A percentile compares a stretch with the other conserved stretches of the same genome.
Conservation (phyloP, 2,888 invertebrate species). For the Pantelozetes paolii region DNA sequence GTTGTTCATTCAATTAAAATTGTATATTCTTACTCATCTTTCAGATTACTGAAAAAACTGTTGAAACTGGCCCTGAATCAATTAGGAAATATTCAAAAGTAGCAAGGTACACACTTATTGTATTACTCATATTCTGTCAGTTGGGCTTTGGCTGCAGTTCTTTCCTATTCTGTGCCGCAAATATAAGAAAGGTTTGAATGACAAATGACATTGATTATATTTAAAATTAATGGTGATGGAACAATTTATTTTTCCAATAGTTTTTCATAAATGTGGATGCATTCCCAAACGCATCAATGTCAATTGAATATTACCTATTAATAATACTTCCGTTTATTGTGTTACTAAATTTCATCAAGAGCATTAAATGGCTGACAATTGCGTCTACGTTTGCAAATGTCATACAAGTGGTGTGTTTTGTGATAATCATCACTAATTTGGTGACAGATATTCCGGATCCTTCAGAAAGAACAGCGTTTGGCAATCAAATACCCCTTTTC, state of each 20-base stretch:
- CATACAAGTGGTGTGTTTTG: constrained; percentile 20
- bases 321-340: constrained; percentile 32
- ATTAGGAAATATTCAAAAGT: too few relatives aligned
- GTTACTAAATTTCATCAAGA: constrained; percentile 27
- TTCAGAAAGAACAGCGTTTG: background rate
- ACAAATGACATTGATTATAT: too few relatives aligned
- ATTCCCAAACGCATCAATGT: background rate
- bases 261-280: background rate
- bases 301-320: background rate
- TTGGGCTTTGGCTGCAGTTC: too few relatives aligned
- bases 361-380: constrained; percentile 25
- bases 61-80: too few relatives aligned
- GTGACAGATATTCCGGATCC: constrained; percentile 20
- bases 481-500: constrained; percentile 33
- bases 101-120: too few relatives aligned
- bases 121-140: too few relatives aligned
- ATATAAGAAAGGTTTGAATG: too few relatives aligned
- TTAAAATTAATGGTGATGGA: too few relatives aligned
- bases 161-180: too few relatives aligned
- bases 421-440: constrained; percentile 37
- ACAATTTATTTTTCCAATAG: background rate
- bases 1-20: too few relatives aligned
- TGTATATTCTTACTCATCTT: too few relatives aligned
- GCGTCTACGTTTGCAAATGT: constrained; percentile 23
- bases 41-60: too few relatives aligned